Evolutionary conservation across 2,797 vertebrate genomes (phyloP).

Genomic region (Ambastaia sidthimunki): DNA sequence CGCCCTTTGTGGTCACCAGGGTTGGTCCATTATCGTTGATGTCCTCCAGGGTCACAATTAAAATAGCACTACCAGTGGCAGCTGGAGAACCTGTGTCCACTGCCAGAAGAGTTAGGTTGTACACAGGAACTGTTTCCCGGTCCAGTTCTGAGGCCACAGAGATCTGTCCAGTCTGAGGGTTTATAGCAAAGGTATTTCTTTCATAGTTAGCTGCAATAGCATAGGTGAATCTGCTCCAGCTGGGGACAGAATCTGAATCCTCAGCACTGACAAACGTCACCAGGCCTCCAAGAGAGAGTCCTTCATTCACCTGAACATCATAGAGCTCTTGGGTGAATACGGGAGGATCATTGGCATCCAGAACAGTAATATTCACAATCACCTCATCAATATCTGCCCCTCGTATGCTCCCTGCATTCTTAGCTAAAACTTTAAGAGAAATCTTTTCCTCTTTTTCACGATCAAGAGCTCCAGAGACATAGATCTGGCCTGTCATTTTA

Average conservation of each 20-base stretch:
- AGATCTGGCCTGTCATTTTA: conserved; percentile 89
- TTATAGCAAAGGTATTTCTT: conserved; percentile 89
- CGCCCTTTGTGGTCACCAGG: conserved; percentile 81
- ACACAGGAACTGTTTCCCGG: conserved; percentile 88
- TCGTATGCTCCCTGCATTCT: conserved; percentile 91
- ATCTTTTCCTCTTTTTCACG: conserved; percentile 95
- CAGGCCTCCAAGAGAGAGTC: conserved; percentile 87
- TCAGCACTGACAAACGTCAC: conserved; percentile 95
- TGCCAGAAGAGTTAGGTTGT: conserved; percentile 90
- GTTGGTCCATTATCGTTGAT: conserved; percentile 96
- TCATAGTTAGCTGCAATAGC: conserved; percentile 85
- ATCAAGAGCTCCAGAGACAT: conserved; percentile 89
- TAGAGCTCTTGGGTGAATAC: conserved; percentile 90
- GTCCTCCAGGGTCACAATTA: conserved; percentile 93
- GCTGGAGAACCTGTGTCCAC: conserved; percentile 89
- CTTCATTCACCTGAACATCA: conserved; percentile 90
- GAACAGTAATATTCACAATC: conserved; percentile 90
- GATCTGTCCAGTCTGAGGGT: conserved; percentile 93
- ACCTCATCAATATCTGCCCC: conserved; percentile 97
- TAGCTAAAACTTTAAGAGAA: conserved; percentile 92
- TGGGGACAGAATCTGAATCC: conserved; percentile 95
- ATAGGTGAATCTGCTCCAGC: conserved; percentile 97
- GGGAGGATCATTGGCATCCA: conserved; percentile 96
- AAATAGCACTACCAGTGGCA: conserved; percentile 88
- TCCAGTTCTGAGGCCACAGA: conserved; percentile 91